Base-by-base conservation (phyloP, 2,888 invertebrate genomes). In the Drosophila picticornis region DNA sequence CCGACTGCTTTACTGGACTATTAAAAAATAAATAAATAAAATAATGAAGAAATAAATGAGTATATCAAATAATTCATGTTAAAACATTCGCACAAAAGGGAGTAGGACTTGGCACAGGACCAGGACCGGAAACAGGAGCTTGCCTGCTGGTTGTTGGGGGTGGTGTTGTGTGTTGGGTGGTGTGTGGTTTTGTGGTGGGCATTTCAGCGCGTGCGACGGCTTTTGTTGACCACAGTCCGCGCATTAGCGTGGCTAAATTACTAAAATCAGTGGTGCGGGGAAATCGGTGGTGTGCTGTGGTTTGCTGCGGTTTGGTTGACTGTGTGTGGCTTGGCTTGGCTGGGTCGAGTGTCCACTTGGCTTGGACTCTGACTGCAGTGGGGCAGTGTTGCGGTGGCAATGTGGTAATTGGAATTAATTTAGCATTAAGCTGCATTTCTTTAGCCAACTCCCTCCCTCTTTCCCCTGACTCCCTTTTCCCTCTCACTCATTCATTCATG, bases 371-470 rank as follows among this genome's bases (percentile, higher is more conserved):
- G 66, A 38, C 61, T 61, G 61, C 56, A 43, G 60, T 52, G 32
- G 52, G 29, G 29, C 38, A 7, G 22, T 27, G 13, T 11, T 31
- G 56, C n/a, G 27, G 29, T 16, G 29, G 52, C 52, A 65, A 67
- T 61, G 83, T 83, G 84, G 90, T 89, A 88, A 88, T 88, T 89
- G 88, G 88, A 90, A 89, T 88, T 88, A 88, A 88, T 88, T 89
- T 85, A 88, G 89, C 88, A 89, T 88, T 89, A 87, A 84, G 82
- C 89, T 78, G 81, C 87, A 87, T 80, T 88, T 89, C 84, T 83
- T 84, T 87, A 65, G 77, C 78, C 74, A 78, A 83, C 75, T 76
- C 58, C 46, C 70, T 58, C 57, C 46, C 64, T 48, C 65, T 34
- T 62, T 46, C 32, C 11, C 4, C 36, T 29, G 4, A 36, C 43